Base-by-base conservation (phyloP, 2,888 invertebrate species). In the Pyrgus malvae region DNA sequence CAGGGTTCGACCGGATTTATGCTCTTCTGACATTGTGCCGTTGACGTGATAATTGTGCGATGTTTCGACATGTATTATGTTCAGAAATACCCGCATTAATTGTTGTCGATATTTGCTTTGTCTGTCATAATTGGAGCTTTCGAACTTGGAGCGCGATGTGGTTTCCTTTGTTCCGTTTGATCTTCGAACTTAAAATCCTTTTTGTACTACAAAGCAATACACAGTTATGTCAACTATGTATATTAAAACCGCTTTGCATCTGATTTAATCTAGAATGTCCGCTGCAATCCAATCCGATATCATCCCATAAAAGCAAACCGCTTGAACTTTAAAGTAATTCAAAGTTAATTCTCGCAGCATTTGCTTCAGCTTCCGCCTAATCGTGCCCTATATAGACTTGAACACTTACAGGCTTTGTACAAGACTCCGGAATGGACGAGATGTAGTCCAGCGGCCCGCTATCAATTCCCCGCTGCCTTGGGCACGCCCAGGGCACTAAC, bases 401-500 rank as follows among this genome's bases (percentile, higher is more conserved):
- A 71, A 63, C 72, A 64, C 61, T 72, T 65, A 70, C 68, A 66
- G 72, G 68, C 71, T 68, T 69, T 61, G 67, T 67, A 72, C 72
- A 70, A 67, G 66, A 65, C 64, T 68, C 69, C 58, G 70, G 69
- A 76, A 70, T 68, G 70, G 70, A 73, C 75, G 70, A 72, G 76
- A 75, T 74, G 74, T 73, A 70, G 74, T 67, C 66, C 67, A 66
- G 61, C 62, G 66, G 61, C 64, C 74, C 69, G 75, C 74, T 80
- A 80, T 82, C 78, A 74, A 79, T 80, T 76, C 77, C 77, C 69
- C 64, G 72, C 73, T 71, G 74, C 82, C 74, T 79, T 77, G 81
- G 80, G 73, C 87, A 85, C 87, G 78, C 87, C 87, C 83, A 85
- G 84, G 81, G 72, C 83, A 80, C 71, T 83, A 74, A 81, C 84